Conservation (phyloP, 2,797 vertebrate genomes). For the Luscinia megarhynchos region DNA sequence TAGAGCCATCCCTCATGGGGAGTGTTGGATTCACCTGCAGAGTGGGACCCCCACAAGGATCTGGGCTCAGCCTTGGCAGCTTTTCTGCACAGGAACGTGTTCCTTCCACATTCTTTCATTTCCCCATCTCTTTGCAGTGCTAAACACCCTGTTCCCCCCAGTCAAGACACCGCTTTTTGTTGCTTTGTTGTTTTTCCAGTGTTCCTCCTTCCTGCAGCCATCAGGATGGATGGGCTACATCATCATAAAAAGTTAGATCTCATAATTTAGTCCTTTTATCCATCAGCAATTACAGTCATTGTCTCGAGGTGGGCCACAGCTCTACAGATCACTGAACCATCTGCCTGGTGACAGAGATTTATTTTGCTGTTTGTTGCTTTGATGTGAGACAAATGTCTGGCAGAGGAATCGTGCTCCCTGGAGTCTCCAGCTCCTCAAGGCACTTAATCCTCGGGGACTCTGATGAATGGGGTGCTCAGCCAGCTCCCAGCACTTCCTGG, state of each 20-base stretch:
- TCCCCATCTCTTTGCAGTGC: not conserved
- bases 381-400: not conserved
- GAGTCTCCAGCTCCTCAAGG: not conserved
- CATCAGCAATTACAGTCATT: not conserved
- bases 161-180: not conserved
- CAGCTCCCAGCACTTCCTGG: not conserved
- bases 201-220: not conserved
- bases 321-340: not conserved
- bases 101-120: not conserved
- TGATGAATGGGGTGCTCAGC: conserved; percentile 31
- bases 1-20: accelerated
- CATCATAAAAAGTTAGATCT: not conserved
- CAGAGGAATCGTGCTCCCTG: not conserved
- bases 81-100: accelerated
- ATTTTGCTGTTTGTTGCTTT: conserved; percentile 1
- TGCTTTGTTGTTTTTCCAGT: not conserved
- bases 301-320: not conserved
- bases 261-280: not conserved
- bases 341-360: conserved; percentile 18
- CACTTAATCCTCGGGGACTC: not conserved
- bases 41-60: accelerated
- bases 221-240: not conserved
- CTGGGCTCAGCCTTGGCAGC: not conserved
- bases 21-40: not conserved
- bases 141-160: not conserved